Percentiles rank a stretch among this genome's conserved stretches.
These are phyloP conservation scores for Scalopus aquaticus DNA, from an alignment of 2,113 vertebrate species.

Conservation along the genomic window DNA sequence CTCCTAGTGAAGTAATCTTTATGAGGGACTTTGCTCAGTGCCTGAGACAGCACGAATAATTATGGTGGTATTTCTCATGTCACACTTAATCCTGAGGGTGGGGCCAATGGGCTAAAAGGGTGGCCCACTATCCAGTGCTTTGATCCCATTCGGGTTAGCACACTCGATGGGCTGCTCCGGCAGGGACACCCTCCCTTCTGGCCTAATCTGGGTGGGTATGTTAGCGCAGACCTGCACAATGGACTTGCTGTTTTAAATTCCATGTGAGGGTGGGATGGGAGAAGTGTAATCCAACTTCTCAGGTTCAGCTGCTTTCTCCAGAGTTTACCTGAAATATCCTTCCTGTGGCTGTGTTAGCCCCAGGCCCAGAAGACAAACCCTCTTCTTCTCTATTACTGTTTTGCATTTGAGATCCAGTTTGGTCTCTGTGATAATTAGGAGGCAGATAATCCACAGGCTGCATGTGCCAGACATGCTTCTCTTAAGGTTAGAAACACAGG, in stretches of 20 bases:
- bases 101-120: not conserved
- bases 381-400: not conserved
- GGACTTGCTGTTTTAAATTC: not conserved
- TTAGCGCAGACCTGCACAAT: not conserved
- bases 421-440: not conserved
- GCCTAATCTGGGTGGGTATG: not conserved
- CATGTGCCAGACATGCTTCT: not conserved
- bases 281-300: not conserved
- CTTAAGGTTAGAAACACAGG: not conserved
- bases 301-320: not conserved
- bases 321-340: not conserved
- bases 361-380: not conserved
- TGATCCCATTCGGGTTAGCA: not conserved
- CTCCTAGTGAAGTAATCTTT: not conserved
- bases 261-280: too few relatives aligned
- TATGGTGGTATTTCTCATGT: not conserved
- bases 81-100: rapidly evolving
- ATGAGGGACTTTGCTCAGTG: not conserved
- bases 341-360: not conserved
- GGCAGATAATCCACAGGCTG: too few relatives aligned
- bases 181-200: too few relatives aligned
- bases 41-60: rapidly evolving
- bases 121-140: not conserved
- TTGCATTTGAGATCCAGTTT: not conserved
- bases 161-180: not conserved